Evolutionary conservation across 2,888 invertebrate species (phyloP), one percentile per base, ranked within the genome.

Genomic region (Gisinianus flammeolus): DNA sequence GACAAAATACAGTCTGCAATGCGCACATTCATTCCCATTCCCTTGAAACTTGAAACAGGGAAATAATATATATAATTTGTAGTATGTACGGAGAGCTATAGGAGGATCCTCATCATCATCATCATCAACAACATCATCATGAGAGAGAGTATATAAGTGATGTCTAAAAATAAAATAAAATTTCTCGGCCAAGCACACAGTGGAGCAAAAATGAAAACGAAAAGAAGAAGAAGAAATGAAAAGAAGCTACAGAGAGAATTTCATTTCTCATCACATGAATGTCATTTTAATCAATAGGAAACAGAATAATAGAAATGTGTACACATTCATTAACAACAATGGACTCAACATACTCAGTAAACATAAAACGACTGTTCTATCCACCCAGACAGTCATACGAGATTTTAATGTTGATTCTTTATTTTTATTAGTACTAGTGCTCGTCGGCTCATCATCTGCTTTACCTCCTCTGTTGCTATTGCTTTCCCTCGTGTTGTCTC

Each of bases 211-310:
- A 16, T 24, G 30, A 54, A 26, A 54, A n/a, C 35, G 70, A 70
- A 31, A 24, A 70, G n/a, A n/a, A 16, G 24, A 67, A 44, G 69
- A 31, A 19, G 31, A 31, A 69, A 52, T 69, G 44, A 56, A 54
- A 58, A 72, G 28, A 8, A 28, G 19, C 2, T 58, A 62, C 64
- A 73, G 64, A 73, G 64, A 73, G 62, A 73, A 73, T 1, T 24
- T 22, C 16, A 22, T n/a, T 22, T 35, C n/a, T 56, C 22, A 56
- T 76, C 62, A 76, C 76, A 76, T 76, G 56, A 68, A 70, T 76
- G 69, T 76, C 76, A 76, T 68, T 76, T 76, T 76, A 76, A 76
- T 76, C 76, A 76, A 58, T 62, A 76, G 76, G 30, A 76, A 76
- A 69, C 69, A 76, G 76, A 76, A 76, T 68, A 76, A 19, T 33